Base-by-base conservation (phyloP, 2,113 vertebrate genomes). In the Psammodynastes pulverulentus region DNA sequence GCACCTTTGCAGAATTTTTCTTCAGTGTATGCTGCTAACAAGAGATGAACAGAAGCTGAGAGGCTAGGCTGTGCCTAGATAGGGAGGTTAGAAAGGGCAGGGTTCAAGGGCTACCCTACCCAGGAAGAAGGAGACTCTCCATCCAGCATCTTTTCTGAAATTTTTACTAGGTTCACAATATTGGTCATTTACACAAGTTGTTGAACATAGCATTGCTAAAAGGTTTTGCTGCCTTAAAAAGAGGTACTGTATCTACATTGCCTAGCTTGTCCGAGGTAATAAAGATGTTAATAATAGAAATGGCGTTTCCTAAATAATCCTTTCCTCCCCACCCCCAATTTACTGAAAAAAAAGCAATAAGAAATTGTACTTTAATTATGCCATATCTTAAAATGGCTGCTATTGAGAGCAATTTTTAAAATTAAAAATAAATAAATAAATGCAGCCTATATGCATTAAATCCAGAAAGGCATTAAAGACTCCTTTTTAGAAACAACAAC, bases 331-430 rank as follows among this genome's bases (percentile, higher is more conserved):
- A 0, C 56, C 9, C 39, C 0, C 43, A 94, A 34, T 26, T 7
- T 51, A 94, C 56, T 92, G 29, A 1, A 52, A 87, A 87, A 46
- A 86, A 88, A 0, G 5, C 85, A 34, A 54, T 95, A 90, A 95
- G 93, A 94, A 87, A 95, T 86, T 95, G 17, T 90, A 0, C 53
- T 88, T 89, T 91, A 91, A 90, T 93, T 88, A 84, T 87, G 85
- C 46, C 88, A 84, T 92, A 48, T 91, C 85, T 94, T 90, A 17
- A 92, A 86, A 72, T 39, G 87, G 89, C 51, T 3, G 92, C 12
- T 88, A 91, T 2, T 29, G 93, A 51, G 88, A 34, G 23, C 29
- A 91, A 51, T n/a, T n/a, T 23, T n/a, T n/a, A n/a, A n/a, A n/a
- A n/a, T n/a, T n/a, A n/a, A n/a, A n/a, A n/a, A 23, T 93, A 94